phyloP scores from a whole-genome alignment of 2,888 invertebrate genomes.

The Aspidiotus rigidus region DNA sequence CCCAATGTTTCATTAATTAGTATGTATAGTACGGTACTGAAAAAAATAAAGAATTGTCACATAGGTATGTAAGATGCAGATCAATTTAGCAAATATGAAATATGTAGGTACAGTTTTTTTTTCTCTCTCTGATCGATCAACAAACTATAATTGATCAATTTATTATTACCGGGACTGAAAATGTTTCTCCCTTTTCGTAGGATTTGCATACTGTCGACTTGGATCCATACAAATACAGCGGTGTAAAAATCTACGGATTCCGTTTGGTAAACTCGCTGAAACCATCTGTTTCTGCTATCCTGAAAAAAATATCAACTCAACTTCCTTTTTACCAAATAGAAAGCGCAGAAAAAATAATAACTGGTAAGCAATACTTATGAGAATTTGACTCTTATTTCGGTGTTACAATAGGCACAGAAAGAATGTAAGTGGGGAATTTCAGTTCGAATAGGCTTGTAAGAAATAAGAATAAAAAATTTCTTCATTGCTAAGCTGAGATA shows the following conservation, averaged over 20 bases:
- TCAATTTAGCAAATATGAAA: too few relatives aligned
- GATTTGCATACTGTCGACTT: slow-evolving; percentile 49
- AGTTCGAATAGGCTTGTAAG: background rate
- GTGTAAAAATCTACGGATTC: slow-evolving; percentile 50
- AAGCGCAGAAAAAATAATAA: too few relatives aligned
- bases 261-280: slow-evolving; percentile 46
- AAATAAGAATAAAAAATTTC: too few relatives aligned
- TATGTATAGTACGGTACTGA: too few relatives aligned
- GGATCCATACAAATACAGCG: slow-evolving; percentile 48
- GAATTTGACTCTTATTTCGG: background rate
- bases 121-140: background rate
- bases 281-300: background rate
- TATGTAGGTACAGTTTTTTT: background rate
- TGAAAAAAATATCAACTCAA: background rate
- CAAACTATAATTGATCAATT: background rate
- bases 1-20: too few relatives aligned
- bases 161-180: background rate
- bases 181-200: slow-evolving; percentile 41
- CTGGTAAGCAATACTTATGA: too few relatives aligned
- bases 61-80: too few relatives aligned
- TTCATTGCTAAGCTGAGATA: background rate
- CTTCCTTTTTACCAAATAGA: too few relatives aligned
- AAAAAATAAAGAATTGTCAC: too few relatives aligned
- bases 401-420: background rate
- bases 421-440: background rate